phyloP scores from a whole-genome alignment of 1,140 invertebrate species.

The Hyposmocoma kahamanoa region DNA sequence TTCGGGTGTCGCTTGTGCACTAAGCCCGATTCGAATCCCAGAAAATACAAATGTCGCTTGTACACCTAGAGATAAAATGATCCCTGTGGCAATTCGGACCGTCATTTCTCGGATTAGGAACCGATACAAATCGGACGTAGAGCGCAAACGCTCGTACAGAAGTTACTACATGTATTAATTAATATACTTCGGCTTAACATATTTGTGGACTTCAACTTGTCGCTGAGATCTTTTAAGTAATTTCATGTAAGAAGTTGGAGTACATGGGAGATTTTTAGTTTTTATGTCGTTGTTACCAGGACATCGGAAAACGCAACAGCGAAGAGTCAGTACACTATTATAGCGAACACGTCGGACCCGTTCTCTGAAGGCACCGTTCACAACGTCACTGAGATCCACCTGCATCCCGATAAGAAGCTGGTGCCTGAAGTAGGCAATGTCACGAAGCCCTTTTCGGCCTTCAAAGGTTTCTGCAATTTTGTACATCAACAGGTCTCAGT shows the following conservation, averaged over 20 bases:
- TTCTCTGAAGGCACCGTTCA: conserved; percentile 28
- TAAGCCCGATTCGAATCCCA: too few relatives aligned
- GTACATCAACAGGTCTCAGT: not conserved
- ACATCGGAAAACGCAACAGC: not conserved
- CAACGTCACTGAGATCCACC: conserved; percentile 24
- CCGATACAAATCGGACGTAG: too few relatives aligned
- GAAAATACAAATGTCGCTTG: too few relatives aligned
- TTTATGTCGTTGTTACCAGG: not conserved
- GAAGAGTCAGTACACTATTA: conserved; percentile 20
- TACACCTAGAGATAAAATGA: too few relatives aligned
- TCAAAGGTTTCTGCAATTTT: not conserved
- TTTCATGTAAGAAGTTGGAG: not conserved
- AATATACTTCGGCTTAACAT: not conserved
- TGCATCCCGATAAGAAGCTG: conserved; percentile 10
- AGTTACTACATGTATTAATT: not conserved
- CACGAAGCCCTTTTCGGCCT: not conserved
- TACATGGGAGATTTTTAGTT: not conserved
- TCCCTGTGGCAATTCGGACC: too few relatives aligned
- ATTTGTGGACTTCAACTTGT: not conserved
- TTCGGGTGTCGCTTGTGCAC: too few relatives aligned
- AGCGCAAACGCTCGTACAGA: not conserved
- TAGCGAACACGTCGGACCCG: conserved; percentile 23
- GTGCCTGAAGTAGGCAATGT: not conserved
- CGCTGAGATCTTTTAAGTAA: not conserved
- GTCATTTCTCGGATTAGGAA: too few relatives aligned